Conservation (phyloP, 2,797 vertebrate genomes). For the Gouania willdenowi region DNA sequence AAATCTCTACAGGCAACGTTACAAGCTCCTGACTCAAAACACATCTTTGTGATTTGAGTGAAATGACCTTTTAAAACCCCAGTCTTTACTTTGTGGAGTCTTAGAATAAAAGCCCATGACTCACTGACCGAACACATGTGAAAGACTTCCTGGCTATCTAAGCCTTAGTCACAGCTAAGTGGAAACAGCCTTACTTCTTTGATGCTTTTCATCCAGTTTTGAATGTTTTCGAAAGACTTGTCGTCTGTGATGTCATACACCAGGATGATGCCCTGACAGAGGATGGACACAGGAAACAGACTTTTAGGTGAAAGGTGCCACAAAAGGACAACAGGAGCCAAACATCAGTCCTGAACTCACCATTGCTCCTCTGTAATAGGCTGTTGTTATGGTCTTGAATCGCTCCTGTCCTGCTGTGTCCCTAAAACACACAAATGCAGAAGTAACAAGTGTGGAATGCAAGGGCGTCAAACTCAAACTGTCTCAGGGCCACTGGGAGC, state of each 20-base stretch:
- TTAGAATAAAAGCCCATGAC: background rate
- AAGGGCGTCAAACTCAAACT: too few species aligned
- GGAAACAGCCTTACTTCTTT: slow-evolving; percentile 78
- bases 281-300: slow-evolving; percentile 4
- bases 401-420: slow-evolving; percentile 96
- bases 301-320: too few species aligned
- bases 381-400: slow-evolving; percentile 96
- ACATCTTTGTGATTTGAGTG: background rate
- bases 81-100: background rate
- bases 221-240: slow-evolving; percentile 94
- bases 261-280: slow-evolving; percentile 87
- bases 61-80: background rate
- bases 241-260: slow-evolving; percentile 95
- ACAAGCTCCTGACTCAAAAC: too few species aligned
- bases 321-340: too few species aligned
- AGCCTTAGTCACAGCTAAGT: background rate
- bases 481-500: too few species aligned
- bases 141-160: background rate
- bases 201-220: slow-evolving; percentile 98
- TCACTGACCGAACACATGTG: slow-evolving; percentile 6
- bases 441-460: too few species aligned
- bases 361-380: slow-evolving; percentile 93
- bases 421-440: slow-evolving; percentile 63
- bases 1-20: too few species aligned
- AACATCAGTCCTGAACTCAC: slow-evolving; percentile 64